These are phyloP conservation scores for Agonopterix subpropinquella DNA, from an alignment of 2,888 invertebrate species.

Conservation along the genomic window DNA sequence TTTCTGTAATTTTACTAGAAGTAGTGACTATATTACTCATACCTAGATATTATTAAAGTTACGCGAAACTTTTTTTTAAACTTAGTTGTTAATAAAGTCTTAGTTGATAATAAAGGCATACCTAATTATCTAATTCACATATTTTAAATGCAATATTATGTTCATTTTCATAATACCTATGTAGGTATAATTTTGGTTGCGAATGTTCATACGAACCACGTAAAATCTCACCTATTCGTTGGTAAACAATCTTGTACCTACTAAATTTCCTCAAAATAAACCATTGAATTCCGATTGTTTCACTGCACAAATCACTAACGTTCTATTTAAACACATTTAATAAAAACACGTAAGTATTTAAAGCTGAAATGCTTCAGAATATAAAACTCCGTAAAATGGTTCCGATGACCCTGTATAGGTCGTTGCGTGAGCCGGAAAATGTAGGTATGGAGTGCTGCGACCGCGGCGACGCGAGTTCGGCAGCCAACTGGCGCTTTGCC, in stretches of 20 bases:
- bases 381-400: neutral
- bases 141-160: no score
- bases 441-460: conserved; percentile 23
- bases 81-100: no score
- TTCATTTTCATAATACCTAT: no score
- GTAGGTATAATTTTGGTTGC: neutral
- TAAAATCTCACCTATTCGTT: neutral
- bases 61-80: no score
- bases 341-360: neutral
- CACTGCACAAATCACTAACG: neutral
- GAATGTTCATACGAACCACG: neutral
- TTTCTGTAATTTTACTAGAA: no score
- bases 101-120: no score
- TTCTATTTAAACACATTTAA: neutral
- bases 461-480: conserved; percentile 45
- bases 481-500: conserved; percentile 72
- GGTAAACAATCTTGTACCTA: neutral
- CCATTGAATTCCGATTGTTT: neutral
- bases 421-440: conserved; percentile 32
- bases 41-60: no score
- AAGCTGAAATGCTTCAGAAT: no score
- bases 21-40: no score
- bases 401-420: conserved; percentile 42
- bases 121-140: no score
- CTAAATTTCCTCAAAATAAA: neutral